Conservation (phyloP, 64 coral and sea anemone species). For the Stylophora pistillata region DNA sequence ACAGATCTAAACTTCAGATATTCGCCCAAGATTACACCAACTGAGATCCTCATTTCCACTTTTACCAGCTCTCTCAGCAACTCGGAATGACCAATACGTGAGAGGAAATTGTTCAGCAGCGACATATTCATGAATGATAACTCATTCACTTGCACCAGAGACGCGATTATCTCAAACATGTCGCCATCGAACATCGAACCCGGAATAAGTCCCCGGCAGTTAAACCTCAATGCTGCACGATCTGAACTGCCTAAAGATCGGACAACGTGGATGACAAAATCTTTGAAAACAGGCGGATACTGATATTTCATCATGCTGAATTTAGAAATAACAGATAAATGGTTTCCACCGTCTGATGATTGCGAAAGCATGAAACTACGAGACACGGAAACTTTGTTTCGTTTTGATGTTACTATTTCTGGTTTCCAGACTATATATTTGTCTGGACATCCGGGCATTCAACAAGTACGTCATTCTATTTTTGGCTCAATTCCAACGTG, state of each 20-base stretch:
- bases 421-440: too few relatives aligned
- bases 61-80: not conserved
- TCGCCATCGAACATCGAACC: not conserved
- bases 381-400: too few relatives aligned
- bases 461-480: too few relatives aligned
- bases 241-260: not conserved
- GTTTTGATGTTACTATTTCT: too few relatives aligned
- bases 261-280: not conserved
- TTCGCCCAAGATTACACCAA: not conserved
- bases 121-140: not conserved
- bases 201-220: not conserved
- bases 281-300: not conserved
- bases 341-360: too few relatives aligned
- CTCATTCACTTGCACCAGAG: not conserved
- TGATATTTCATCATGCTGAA: too few relatives aligned
- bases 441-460: too few relatives aligned
- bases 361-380: too few relatives aligned
- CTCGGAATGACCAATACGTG: not conserved
- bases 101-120: not conserved
- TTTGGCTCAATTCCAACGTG: too few relatives aligned
- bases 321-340: too few relatives aligned
- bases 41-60: not conserved
- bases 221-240: not conserved
- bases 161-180: not conserved
- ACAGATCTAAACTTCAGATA: not conserved